phyloP scores from a whole-genome alignment of 2,113 vertebrate species.

The Ammodytes dubius region DNA sequence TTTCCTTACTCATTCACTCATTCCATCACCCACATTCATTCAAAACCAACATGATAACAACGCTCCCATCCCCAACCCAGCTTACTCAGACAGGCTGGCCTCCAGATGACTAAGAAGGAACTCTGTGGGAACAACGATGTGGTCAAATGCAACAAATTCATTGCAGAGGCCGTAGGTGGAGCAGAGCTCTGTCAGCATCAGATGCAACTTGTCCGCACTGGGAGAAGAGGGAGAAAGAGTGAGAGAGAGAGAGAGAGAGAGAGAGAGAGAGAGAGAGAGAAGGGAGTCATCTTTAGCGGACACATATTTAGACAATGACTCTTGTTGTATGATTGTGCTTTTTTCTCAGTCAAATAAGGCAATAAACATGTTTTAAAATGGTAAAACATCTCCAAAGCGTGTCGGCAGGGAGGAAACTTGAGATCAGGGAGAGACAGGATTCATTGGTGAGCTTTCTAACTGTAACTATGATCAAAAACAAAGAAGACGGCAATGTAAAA shows the following conservation, averaged over 20 bases:
- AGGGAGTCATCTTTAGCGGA: constrained; percentile 11
- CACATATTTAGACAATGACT: constrained; percentile 52
- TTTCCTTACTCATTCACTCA: not conserved
- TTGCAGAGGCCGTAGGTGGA: constrained; percentile 85
- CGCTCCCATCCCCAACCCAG: constrained; percentile 5
- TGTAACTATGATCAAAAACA: constrained; percentile 20
- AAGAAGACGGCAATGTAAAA: constrained; percentile 6
- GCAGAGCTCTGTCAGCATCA: constrained; percentile 89
- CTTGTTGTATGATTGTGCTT: not conserved
- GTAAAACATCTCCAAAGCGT: constrained; percentile 22
- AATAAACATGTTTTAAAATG: constrained; percentile 6
- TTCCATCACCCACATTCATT: constrained; percentile 10
- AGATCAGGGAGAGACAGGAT: constrained; percentile 1
- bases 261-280: constrained; percentile 6
- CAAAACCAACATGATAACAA: not conserved
- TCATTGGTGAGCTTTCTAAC: constrained; percentile 26
- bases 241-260: constrained; percentile 10
- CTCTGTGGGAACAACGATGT: constrained; percentile 89
- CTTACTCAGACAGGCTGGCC: constrained; percentile 88
- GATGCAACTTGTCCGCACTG: constrained; percentile 94
- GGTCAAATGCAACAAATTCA: constrained; percentile 87
- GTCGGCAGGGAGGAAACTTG: constrained; percentile 5
- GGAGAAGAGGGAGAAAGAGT: constrained; percentile 7
- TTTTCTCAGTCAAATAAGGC: constrained; percentile 39
- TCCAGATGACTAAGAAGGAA: constrained; percentile 93